These are phyloP conservation scores for Itoplectis maculator DNA, from an alignment of 2,888 invertebrate species.

Conservation along the genomic window DNA sequence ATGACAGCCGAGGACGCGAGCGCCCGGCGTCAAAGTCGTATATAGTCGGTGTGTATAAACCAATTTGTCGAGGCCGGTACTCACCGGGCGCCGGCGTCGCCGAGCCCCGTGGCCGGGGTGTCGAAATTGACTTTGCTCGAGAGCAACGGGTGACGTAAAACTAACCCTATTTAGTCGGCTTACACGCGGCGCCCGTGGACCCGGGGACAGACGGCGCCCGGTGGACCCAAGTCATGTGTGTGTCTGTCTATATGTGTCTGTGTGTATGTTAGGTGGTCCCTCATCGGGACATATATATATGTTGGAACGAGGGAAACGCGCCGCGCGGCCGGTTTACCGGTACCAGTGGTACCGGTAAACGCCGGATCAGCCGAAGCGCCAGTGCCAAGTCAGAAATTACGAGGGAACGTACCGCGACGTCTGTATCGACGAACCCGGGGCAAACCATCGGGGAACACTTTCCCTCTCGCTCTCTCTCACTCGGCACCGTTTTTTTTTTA, in stretches of 20 bases:
- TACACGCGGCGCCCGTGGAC: constrained; percentile 24
- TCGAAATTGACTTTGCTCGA: constrained; percentile 73
- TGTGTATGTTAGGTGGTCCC: too few relatives aligned
- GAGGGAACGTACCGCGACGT: background rate
- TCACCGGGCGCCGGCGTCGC: constrained; percentile 30
- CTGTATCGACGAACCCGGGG: constrained; percentile 8
- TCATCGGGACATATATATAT: constrained; percentile 46
- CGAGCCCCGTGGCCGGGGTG: constrained; percentile 31
- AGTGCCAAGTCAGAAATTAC: constrained; percentile 39
- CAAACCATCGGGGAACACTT: constrained; percentile 28
- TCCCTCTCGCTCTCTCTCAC: constrained; percentile 2
- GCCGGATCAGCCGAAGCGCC: constrained; percentile 54
- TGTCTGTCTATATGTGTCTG: constrained; percentile 33
- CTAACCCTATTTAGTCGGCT: constrained; percentile 68
- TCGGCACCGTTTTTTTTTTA: constrained; percentile 16
- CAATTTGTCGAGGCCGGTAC: constrained; percentile 61
- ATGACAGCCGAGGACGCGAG: constrained; percentile 22
- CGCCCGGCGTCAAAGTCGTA: constrained; percentile 17
- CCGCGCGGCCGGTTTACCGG: background rate
- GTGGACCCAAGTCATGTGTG: too few relatives aligned
- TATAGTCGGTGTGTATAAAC: constrained; percentile 44
- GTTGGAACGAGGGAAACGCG: background rate
- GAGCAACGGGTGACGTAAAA: constrained; percentile 71
- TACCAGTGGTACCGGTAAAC: constrained; percentile 57
- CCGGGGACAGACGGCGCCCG: constrained; percentile 17